Conservation (phyloP, 2,888 invertebrate species). For the Choristoneura rosaceana region DNA sequence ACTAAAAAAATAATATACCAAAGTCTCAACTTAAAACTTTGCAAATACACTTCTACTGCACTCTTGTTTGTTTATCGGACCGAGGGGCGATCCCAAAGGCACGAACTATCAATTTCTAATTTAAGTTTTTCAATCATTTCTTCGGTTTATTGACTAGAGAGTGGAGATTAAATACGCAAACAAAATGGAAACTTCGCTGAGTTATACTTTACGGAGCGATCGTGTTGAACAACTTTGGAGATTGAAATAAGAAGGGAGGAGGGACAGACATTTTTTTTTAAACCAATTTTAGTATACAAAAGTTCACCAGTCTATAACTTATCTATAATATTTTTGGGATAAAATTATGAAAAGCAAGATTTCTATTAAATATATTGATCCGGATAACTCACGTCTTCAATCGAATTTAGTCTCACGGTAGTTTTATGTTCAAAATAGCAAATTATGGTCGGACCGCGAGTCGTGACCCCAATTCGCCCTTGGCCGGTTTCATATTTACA, state of each 20-base stretch:
- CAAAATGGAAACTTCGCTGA: conserved; percentile 20
- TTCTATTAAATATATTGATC: too few relatives aligned
- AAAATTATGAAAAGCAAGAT: too few relatives aligned
- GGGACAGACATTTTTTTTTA: background rate
- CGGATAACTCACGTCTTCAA: too few relatives aligned
- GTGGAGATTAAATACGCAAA: conserved; percentile 30
- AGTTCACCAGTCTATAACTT: too few relatives aligned
- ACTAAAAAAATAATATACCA: too few relatives aligned
- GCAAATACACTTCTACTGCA: background rate
- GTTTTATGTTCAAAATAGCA: too few relatives aligned
- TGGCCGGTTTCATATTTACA: too few relatives aligned
- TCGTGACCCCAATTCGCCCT: too few relatives aligned
- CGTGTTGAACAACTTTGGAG: conserved; percentile 4
- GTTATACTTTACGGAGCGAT: background rate
- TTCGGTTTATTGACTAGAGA: conserved; percentile 23
- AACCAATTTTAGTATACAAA: too few relatives aligned
- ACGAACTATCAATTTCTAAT: conserved; percentile 34
- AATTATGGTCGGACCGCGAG: too few relatives aligned
- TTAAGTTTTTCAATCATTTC: conserved; percentile 41
- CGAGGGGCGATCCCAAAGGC: background rate
- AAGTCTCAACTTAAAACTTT: background rate
- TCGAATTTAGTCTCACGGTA: too few relatives aligned
- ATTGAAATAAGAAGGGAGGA: conserved; percentile 3
- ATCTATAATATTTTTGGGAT: too few relatives aligned
- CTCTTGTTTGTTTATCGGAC: background rate